Percentiles rank a stretch among this genome's conserved stretches.
Evolutionary conservation across 2,797 vertebrate species (phyloP).

Genomic region (Pantherophis vulpinus): DNA sequence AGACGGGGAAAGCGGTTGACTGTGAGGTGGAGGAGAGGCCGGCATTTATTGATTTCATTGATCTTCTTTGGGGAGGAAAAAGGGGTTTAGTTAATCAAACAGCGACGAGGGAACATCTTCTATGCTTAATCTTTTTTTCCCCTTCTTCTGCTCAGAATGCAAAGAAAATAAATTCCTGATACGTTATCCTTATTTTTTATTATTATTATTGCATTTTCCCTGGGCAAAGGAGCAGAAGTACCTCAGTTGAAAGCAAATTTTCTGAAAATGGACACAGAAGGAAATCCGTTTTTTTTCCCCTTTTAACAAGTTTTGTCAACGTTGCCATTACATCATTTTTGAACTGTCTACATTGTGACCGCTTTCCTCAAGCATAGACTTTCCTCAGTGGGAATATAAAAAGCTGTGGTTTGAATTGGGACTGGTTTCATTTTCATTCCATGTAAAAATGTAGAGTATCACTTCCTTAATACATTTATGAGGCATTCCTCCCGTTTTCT

Average conservation of each 20-base stretch:
- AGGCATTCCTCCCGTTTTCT: neutral
- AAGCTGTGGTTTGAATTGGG: neutral
- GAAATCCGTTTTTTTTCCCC: neutral
- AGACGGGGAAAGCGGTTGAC: conserved; percentile 79
- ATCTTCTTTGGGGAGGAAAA: neutral
- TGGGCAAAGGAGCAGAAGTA: neutral
- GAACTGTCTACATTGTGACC: neutral
- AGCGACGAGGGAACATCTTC: neutral
- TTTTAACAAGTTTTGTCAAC: neutral
- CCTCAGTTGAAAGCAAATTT: neutral
- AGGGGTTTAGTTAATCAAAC: too few relatives aligned
- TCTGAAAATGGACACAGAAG: neutral
- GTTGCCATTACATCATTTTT: neutral
- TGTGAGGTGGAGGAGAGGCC: neutral
- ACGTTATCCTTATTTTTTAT: neutral
- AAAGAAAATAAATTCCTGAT: neutral
- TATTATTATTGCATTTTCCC: neutral
- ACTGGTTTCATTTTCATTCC: neutral
- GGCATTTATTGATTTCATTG: neutral
- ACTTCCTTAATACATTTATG: neutral
- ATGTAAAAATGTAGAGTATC: neutral
- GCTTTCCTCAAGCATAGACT: neutral
- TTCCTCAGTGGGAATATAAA: neutral
- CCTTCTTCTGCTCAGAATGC: neutral
- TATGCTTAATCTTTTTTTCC: neutral